phyloP scores from a whole-genome alignment of 2,797 vertebrate genomes.

The Scleropages formosus region DNA sequence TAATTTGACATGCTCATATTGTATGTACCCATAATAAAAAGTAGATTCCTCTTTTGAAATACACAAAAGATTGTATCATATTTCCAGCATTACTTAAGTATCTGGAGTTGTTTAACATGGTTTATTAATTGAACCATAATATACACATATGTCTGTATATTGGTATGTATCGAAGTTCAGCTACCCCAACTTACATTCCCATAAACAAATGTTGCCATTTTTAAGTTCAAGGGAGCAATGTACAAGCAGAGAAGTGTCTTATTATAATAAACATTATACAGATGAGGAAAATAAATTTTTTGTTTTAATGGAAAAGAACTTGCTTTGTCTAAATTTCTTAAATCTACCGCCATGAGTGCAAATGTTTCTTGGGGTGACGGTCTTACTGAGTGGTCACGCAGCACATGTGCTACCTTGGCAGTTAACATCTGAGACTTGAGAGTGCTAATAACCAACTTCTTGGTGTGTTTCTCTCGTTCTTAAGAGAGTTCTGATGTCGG shows the following conservation, averaged over 20 bases:
- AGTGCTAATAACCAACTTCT: background rate
- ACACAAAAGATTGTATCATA: constrained; percentile 76
- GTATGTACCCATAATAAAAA: constrained; percentile 71
- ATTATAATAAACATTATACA: constrained; percentile 83
- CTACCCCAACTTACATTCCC: constrained; percentile 84
- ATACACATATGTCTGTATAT: constrained; percentile 82
- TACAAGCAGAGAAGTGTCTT: constrained; percentile 86
- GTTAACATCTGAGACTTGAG: no score
- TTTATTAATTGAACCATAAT: constrained; percentile 76
- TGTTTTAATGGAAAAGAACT: constrained; percentile 66
- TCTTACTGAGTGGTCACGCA: no score
- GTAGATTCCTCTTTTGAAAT: constrained; percentile 63
- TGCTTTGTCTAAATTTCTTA: constrained; percentile 10
- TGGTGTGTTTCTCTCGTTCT: background rate
- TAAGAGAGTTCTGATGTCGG: no score
- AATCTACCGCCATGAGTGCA: background rate
- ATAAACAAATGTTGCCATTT: constrained; percentile 79
- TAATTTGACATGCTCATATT: constrained; percentile 64
- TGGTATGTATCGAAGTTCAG: constrained; percentile 82
- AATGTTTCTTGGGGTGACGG: no score
- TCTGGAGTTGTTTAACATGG: constrained; percentile 74
- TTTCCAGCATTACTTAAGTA: constrained; percentile 74
- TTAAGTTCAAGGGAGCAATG: constrained; percentile 84
- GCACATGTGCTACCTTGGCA: background rate
- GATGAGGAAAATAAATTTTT: constrained; percentile 83